Percentiles rank a stretch among this genome's conserved stretches.
These are phyloP conservation scores for Trypoxylus dichotomus DNA, from an alignment of 1,140 invertebrate species.

Conservation along the genomic window DNA sequence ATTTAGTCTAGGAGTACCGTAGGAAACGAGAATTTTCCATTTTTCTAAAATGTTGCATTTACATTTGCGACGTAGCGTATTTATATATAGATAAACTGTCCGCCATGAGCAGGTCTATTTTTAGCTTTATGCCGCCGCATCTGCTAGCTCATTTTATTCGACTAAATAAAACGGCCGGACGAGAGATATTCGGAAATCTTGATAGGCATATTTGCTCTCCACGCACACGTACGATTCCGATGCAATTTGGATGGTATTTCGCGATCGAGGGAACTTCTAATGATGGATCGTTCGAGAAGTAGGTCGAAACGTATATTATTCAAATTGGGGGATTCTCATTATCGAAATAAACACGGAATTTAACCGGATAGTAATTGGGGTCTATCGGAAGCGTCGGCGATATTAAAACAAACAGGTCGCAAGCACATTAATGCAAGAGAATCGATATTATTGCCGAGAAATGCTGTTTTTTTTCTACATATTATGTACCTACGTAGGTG, in stretches of 20 bases:
- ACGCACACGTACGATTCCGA: background rate
- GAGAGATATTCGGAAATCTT: background rate
- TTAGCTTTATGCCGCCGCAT: constrained; percentile 3
- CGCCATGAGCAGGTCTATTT: constrained; percentile 1
- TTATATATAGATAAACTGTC: constrained; percentile 1
- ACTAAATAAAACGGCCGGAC: background rate
- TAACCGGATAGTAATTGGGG: too few species aligned
- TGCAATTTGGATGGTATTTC: background rate
- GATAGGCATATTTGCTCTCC: background rate
- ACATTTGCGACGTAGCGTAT: background rate
- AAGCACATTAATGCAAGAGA: background rate
- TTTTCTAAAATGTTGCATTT: background rate
- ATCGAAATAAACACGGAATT: too few species aligned
- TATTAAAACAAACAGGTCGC: too few species aligned
- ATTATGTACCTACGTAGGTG: background rate
- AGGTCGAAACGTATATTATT: too few species aligned
- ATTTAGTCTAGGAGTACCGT: too few species aligned
- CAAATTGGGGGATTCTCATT: too few species aligned
- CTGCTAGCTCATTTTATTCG: background rate
- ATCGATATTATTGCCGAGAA: background rate
- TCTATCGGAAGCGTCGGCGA: too few species aligned
- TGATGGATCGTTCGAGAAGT: too few species aligned
- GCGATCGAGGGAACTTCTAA: too few species aligned
- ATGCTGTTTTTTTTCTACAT: background rate
- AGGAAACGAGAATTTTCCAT: background rate